A percentile compares a stretch with the other conserved stretches of the same genome.
These are phyloP conservation scores for Hydrochoerus hydrochaeris DNA, from an alignment of 2,113 vertebrate species.

Conservation along the genomic window DNA sequence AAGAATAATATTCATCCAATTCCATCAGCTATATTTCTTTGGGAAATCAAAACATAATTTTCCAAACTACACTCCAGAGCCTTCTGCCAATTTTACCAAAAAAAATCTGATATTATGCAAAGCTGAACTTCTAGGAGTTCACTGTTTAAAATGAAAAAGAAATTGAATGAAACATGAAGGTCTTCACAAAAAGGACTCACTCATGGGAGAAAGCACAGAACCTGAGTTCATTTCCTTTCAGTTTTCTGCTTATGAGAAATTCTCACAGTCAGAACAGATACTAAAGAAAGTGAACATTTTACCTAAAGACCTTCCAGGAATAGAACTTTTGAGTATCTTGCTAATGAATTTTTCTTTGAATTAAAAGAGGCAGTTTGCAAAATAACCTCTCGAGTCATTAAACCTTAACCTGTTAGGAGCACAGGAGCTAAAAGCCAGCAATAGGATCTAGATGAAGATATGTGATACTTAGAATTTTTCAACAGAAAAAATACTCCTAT, in stretches of 20 bases:
- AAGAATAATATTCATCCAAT: not conserved
- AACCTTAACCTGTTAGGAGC: slow-evolving; percentile 50
- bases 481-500: slow-evolving; percentile 43
- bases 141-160: not conserved
- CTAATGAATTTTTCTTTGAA: not conserved
- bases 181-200: not conserved
- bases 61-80: not conserved
- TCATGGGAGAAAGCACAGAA: not conserved
- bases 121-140: not conserved
- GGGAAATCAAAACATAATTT: slow-evolving; percentile 19
- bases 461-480: not conserved
- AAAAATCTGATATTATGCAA: not conserved
- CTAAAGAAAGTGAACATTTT: slow-evolving; percentile 33
- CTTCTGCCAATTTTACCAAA: not conserved
- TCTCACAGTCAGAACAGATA: not conserved
- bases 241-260: not conserved
- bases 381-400: slow-evolving; percentile 45
- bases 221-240: not conserved
- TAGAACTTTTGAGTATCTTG: not conserved
- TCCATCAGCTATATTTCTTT: not conserved
- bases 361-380: slow-evolving; percentile 8
- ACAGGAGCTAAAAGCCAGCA: not conserved
- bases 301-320: slow-evolving; percentile 32
- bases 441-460: not conserved
- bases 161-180: not conserved